Base-by-base conservation (phyloP, 2,113 vertebrate species). In the Saimiri boliviensis region DNA sequence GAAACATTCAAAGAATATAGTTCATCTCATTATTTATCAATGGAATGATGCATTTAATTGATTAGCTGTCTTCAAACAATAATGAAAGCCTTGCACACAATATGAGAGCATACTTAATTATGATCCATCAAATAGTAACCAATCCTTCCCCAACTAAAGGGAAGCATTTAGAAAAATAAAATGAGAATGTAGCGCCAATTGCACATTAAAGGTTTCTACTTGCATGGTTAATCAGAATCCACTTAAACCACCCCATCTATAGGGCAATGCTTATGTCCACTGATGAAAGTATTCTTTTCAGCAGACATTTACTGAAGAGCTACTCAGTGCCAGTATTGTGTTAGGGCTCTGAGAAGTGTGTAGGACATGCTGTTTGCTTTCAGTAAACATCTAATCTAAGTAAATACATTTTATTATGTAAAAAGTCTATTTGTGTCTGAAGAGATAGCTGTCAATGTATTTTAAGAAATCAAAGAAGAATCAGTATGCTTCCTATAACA, bases 81-180 rank as follows among this genome's bases (percentile, higher is more conserved):
- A 40, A 94, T 47, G 35, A 82, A 94, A 71, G 12, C 27, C 35
- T 94, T 77, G 12, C 20, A 81, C 52, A 77, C 6, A 56, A 8
- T 90, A 76, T 86, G 86, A 94, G 85, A 30, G 19, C 20, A 63
- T n/a, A 54, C 21, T 95, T 91, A 94, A 60, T 81, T 95, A 86
- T 35, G 83, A 91, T 84, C 32, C 73, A 63, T 47, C 63, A 94
- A 96, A 80, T 71, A 58, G 27, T 10, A 80, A 83, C 68, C 70
- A 52, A 37, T 84, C 56, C 42, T 32, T 86, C 7, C 87, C 5
- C 45, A 92, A 71, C n/a, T 90, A 91, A 80, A 30, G 16, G 20
- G 8, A 60, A 52, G 6, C 3, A 19, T 60, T 47, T 21, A 30
- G 63, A n/a, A 6, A 96, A 23, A 66, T 23, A 68, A 47, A 6